Evolutionary conservation across 2,113 vertebrate genomes (phyloP).

Genomic region (Telmatochromis sp.): DNA sequence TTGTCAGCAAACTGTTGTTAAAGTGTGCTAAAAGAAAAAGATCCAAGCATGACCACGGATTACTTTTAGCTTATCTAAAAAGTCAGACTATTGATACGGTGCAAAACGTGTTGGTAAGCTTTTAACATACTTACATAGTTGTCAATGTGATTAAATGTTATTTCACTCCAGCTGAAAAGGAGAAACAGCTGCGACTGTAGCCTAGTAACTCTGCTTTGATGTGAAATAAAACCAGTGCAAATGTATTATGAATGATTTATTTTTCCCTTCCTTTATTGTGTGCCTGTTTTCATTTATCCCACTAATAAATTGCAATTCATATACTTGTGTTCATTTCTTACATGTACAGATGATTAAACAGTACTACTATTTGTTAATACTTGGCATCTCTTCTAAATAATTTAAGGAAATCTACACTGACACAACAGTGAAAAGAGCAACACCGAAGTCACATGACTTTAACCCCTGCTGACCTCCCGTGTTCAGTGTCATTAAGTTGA

Average conservation of each 20-base stretch:
- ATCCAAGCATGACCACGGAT: neutral
- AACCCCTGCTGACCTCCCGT: neutral
- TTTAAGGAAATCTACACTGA: neutral
- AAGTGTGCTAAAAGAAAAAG: neutral
- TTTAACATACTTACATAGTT: neutral
- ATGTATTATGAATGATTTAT: neutral
- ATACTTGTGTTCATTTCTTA: neutral
- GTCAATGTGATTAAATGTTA: neutral
- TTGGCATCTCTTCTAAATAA: neutral
- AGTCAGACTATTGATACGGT: neutral
- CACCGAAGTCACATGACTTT: neutral
- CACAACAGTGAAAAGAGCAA: neutral
- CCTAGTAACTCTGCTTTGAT: neutral
- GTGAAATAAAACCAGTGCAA: neutral
- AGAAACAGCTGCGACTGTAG: neutral
- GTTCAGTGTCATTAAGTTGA: neutral
- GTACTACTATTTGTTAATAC: neutral
- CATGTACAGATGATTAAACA: neutral
- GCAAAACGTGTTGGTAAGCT: neutral
- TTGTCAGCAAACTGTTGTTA: neutral
- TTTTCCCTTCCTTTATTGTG: neutral
- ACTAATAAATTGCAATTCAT: neutral
- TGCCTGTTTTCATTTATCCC: neutral
- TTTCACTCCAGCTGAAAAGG: neutral
- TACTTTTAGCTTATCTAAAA: accelerated